Evolutionary conservation across 2,888 invertebrate species (phyloP).

Genomic region (Drosophila barbarae): DNA sequence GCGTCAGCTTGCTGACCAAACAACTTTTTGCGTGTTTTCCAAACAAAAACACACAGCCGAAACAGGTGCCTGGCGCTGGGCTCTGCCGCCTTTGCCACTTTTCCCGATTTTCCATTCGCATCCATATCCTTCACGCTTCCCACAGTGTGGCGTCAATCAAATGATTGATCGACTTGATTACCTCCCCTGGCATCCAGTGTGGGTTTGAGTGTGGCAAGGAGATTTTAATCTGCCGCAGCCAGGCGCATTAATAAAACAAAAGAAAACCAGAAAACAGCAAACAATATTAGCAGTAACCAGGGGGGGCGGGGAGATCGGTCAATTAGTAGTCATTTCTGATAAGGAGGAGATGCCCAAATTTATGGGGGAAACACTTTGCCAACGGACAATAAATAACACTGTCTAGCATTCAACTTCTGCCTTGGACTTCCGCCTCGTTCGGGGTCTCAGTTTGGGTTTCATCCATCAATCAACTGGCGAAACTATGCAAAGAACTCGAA

Average conservation of each 20-base stretch:
- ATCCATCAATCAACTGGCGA: conserved; percentile 62
- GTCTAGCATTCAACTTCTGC: conserved; percentile 15
- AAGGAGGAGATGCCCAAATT: conserved; percentile 50
- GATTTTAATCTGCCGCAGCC: conserved; percentile 60
- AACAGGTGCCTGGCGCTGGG: conserved; percentile 53
- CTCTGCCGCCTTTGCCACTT: conserved; percentile 12
- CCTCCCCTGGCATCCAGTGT: conserved; percentile 31
- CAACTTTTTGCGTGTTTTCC: conserved; percentile 51
- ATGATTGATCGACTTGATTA: conserved; percentile 67
- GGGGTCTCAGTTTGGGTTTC: conserved; percentile 28
- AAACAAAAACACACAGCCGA: conserved; percentile 11
- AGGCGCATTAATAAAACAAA: conserved; percentile 63
- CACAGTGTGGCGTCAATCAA: conserved; percentile 63
- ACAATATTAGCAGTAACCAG: conserved; percentile 8
- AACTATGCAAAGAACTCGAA: conserved; percentile 37
- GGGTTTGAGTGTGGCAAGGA: conserved; percentile 17
- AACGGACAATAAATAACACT: conserved; percentile 65
- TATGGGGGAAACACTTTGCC: conserved; percentile 61
- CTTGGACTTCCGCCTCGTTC: conserved; percentile 11
- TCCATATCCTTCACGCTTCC: conserved; percentile 52
- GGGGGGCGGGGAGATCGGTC: conserved; percentile 55
- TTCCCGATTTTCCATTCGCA: conserved; percentile 23
- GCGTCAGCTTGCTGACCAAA: conserved; percentile 39
- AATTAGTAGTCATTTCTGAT: conserved; percentile 68
- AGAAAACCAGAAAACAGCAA: conserved; percentile 36